Base-by-base conservation (phyloP, 2,113 vertebrate species). In the Macroglossus sobrinus region DNA sequence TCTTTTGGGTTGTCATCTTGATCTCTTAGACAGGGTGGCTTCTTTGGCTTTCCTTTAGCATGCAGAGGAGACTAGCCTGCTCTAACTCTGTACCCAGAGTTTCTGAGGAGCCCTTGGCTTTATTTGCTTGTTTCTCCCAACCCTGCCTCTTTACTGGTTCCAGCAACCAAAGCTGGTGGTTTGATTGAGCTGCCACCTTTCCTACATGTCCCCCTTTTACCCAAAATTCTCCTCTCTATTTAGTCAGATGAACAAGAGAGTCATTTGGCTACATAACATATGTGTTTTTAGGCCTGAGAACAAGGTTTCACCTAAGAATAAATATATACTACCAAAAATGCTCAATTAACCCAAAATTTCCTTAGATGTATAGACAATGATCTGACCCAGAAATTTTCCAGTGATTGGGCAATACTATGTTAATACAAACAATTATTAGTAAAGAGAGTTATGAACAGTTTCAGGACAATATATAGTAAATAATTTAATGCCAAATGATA, bases 391-490 rank as follows among this genome's bases (percentile, higher is more conserved):
- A 59, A 69, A 81, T 87, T 38, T 21, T 28, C 85, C 50, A 69
- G 85, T 94, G 93, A 97, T 61, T 40, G 47, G 68, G 63, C 13
- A 93, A 93, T 94, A 71, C 0, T 14, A 91, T 95, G 45, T 96
- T 96, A 85, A 59, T 89, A 82, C 81, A 28, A 94, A 12, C 26
- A 95, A 96, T 92, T 69, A 96, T 11, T 7, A 97, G 78, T 13
- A 9, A 5, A 92, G 76, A 93, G 30, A 87, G 59, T 96, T 97
- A 33, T 92, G 80, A 84, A 84, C 59, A 16, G 24, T 71, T 93
- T 90, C 78, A 95, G 97, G 97, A 5, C 11, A 97, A 79, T 86
- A 66, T 68, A 57, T 28, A 92, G 61, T 84, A 87, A 97, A 96
- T 64, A 6, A 92, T 63, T 95, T 96, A 95, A 66, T 68, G 3